Percentiles rank a stretch among this genome's conserved stretches.
Conservation (phyloP, 2,888 invertebrate species). For the Leucophora obtusa region DNA sequence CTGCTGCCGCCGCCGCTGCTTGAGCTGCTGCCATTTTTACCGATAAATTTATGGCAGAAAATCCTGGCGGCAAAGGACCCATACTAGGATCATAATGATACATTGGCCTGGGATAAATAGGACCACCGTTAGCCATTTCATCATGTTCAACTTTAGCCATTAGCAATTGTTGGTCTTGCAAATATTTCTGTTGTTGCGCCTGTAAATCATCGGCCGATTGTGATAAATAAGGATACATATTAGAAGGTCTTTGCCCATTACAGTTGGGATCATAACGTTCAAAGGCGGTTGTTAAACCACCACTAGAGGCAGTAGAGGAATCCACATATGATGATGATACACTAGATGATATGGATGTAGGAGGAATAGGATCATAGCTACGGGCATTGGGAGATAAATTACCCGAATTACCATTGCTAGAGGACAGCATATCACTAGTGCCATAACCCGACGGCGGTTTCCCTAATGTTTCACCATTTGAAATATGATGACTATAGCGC, state of each 20-base stretch:
- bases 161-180: conserved; percentile 81
- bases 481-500: conserved; percentile 81
- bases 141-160: conserved; percentile 86
- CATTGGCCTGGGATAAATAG: conserved; percentile 89
- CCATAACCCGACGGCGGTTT: conserved; percentile 71
- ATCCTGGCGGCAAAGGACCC: conserved; percentile 86
- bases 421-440: conserved; percentile 68
- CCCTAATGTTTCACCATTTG: conserved; percentile 76
- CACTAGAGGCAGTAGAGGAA: conserved; percentile 66
- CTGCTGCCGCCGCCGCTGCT: conserved; percentile 77
- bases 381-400: conserved; percentile 72
- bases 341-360: conserved; percentile 69
- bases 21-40: conserved; percentile 85
- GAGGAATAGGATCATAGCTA: conserved; percentile 73
- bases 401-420: conserved; percentile 66
- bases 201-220: conserved; percentile 81
- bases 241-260: conserved; percentile 79
- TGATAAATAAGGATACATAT: conserved; percentile 82
- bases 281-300: conserved; percentile 80
- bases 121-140: conserved; percentile 80
- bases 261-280: conserved; percentile 83
- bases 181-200: conserved; percentile 81
- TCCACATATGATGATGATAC: conserved; percentile 68
- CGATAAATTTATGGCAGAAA: conserved; percentile 90
- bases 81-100: conserved; percentile 89